Base-by-base conservation (phyloP, 2,888 invertebrate genomes). In the Synanthedon myopaeformis region DNA sequence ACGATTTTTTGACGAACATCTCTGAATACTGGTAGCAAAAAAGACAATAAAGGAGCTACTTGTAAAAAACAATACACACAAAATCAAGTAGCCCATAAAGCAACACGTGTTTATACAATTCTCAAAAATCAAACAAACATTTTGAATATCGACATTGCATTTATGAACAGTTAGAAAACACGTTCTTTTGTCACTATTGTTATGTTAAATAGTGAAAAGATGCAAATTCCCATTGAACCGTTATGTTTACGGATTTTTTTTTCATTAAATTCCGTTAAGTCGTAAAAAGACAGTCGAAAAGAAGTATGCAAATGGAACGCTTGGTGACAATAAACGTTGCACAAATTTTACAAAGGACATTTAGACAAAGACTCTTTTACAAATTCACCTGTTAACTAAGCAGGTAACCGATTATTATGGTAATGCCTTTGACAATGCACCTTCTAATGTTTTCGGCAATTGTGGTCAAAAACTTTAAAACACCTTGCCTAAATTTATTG, bases 391-490 rank as follows among this genome's bases (percentile, higher is more conserved):
- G 84, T 64, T 62, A 69, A 72, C 60, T 67, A 68, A 66, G 72
- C 84, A 86, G 86, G 84, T 86, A 85, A 78, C 67, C 73, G 76
- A 85, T 86, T 86, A 82, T 84, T 76, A 86, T 84, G 84, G 70
- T 82, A 83, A 83, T 83, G 64, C 59, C 61, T 61, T 62, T 71
- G 69, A 86, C 79, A 84, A 82, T 78, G 73, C 73, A 71, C 70
- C 71, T 73, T 69, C 69, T 74, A 76, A 79, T 82, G 77, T 87
- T 85, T 84, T 80, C 74, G 77, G 70, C 73, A 70, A 80, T 76
- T 86, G 87, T 79, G 87, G 87, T 77, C 78, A 76, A 73, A 73
- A 73, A 69, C 64, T 66, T 72, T 70, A 74, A 74, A 77, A 79
- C 86, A 85, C 84, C 85, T 86, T 84, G 79, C 69, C 69, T 73